Conservation (phyloP, 2,797 vertebrate species). For the Hoplostethus atlanticus region DNA sequence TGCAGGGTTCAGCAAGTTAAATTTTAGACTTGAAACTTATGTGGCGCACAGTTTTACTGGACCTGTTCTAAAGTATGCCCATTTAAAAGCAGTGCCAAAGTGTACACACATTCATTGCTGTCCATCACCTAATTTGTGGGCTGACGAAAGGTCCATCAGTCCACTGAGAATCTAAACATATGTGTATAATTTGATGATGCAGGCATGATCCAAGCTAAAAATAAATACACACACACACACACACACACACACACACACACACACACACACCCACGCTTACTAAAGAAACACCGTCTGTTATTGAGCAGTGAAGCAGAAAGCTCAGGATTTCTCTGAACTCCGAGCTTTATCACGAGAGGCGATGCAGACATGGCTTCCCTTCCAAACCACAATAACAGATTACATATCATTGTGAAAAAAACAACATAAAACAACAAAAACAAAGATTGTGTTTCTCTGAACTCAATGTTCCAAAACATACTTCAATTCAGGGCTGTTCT, state of each 20-base stretch:
- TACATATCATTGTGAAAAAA: slow-evolving; percentile 40
- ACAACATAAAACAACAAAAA: neutral
- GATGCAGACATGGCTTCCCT: slow-evolving; percentile 52
- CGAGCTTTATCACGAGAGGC: slow-evolving; percentile 37
- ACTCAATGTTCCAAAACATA: slow-evolving; percentile 68
- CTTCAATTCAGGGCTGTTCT: slow-evolving; percentile 35
- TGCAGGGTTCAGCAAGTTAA: neutral
- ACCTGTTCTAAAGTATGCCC: neutral
- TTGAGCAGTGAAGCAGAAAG: slow-evolving; percentile 48
- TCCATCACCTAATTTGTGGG: too few species aligned
- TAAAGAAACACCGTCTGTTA: slow-evolving; percentile 35
- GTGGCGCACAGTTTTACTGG: neutral
- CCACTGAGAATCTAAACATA: too few species aligned
- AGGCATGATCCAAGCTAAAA: too few species aligned
- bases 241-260: slow-evolving; percentile 12
- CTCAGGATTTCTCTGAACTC: slow-evolving; percentile 41
- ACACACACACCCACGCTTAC: slow-evolving; percentile 31
- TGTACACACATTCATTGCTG: too few species aligned
- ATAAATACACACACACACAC: neutral
- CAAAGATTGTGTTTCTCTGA: slow-evolving; percentile 55
- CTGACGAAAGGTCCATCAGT: too few species aligned
- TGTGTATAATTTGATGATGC: too few species aligned
- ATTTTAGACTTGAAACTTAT: neutral
- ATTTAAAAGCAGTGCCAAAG: neutral
- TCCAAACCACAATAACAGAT: slow-evolving; percentile 70